Percentiles rank a stretch among this genome's conserved stretches.
phyloP scores from a whole-genome alignment of 2,888 invertebrate genomes.

The Macroteleia sp. region DNA sequence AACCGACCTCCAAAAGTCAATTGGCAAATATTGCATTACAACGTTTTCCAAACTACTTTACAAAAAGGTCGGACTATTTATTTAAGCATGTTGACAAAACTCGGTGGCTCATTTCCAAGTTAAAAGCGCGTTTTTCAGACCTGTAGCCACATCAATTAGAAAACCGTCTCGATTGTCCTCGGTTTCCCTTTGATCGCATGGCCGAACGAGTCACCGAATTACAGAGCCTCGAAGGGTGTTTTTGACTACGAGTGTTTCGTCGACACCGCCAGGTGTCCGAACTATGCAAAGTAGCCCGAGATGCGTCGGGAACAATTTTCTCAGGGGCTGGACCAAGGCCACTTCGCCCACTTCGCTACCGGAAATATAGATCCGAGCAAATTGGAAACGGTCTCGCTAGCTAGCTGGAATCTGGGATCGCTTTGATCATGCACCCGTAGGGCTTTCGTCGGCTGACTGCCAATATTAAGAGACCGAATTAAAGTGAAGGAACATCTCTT shows the following conservation, averaged over 20 bases:
- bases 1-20: slow-evolving; percentile 11
- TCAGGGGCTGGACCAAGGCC: slow-evolving; percentile 42
- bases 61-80: slow-evolving; percentile 22
- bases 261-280: slow-evolving; percentile 82
- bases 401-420: slow-evolving; percentile 28
- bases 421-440: slow-evolving; percentile 53
- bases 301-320: slow-evolving; percentile 53
- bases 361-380: slow-evolving; percentile 42
- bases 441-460: slow-evolving; percentile 42
- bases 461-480: slow-evolving; percentile 59
- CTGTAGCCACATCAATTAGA: slow-evolving; percentile 35
- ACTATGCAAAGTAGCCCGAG: slow-evolving; percentile 76
- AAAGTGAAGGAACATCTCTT: slow-evolving; percentile 37
- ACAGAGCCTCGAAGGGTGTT: slow-evolving; percentile 29
- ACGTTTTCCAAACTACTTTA: slow-evolving; percentile 26
- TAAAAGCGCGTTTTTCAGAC: slow-evolving; percentile 4
- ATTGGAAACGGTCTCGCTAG: slow-evolving; percentile 37
- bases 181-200: slow-evolving; percentile 41
- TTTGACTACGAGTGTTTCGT: slow-evolving; percentile 76
- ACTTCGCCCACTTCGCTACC: slow-evolving; percentile 21
- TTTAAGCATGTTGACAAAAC: slow-evolving; percentile 18
- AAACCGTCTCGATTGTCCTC: slow-evolving; percentile 38
- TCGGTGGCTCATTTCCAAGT: slow-evolving; percentile 15
- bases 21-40: slow-evolving; percentile 32
- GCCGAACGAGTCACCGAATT: slow-evolving; percentile 30